Evolutionary conservation across 2,113 vertebrate genomes (phyloP), one percentile per base, ranked within the genome.

Genomic region (Cheilinus undulatus): DNA sequence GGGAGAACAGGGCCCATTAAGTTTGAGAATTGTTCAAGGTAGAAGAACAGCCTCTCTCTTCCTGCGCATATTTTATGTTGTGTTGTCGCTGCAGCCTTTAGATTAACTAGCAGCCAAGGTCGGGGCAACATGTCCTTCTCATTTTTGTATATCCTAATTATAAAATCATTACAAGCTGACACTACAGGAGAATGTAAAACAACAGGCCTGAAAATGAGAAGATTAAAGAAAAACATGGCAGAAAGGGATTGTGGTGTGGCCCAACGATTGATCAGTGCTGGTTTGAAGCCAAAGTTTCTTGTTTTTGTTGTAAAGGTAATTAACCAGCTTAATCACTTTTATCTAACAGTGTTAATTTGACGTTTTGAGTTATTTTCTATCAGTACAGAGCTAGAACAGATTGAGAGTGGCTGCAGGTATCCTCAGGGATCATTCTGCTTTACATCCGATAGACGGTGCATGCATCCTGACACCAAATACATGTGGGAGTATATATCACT

Each of bases 271-370:
- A 57, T 22, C 2, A 26, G n/a, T 22, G 43, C 4, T 43, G 60
- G 26, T 4, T 7, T 45, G 17, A 38, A 27, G 20, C 52, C 51
- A 69, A 26, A 43, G 20, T 43, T 23, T 12, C 24, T 45, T 11
- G 23, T 36, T 52, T 57, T 66, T 27, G 50, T 20, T 32, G 32
- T 46, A 27, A 45, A 23, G 5, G 7, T 24, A 63, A 71, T 71
- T 46, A 23, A 60, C 7, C 32, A 42, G 20, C 50, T 51, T 14
- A 49, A 51, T 62, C 27, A 48, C 22, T 61, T 58, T 48, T 11
- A 60, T 24, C n/a, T 40, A 40, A 53, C 19, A 30, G 30, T 15
- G 22, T 57, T 1, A 36, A 65, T 64, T n/a, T 60, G 50, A 34
- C 17, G n/a, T 14, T 4, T 14, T 8, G 13, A 63, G 26, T 3